These are phyloP conservation scores for Metridium senile DNA, from an alignment of 92 coral and sea anemone genomes.

Conservation along the genomic window DNA sequence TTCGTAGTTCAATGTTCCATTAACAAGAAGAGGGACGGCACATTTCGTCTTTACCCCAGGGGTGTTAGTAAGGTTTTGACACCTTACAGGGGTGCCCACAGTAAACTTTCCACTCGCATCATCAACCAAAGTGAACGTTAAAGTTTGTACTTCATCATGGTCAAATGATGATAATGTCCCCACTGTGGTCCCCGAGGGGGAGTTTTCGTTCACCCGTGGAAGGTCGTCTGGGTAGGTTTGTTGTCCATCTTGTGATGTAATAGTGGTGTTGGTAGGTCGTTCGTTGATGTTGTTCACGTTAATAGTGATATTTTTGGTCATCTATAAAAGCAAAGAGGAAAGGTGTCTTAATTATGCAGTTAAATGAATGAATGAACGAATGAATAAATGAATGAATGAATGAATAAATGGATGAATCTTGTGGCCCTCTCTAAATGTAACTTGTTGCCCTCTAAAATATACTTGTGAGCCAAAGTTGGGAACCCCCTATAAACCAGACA, in stretches of 20 bases:
- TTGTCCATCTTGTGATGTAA: conserved; percentile 71
- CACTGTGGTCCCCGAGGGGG: conserved; percentile 61
- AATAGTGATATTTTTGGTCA: conserved; percentile 72
- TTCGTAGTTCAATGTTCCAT: conserved; percentile 74
- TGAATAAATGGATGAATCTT: too few relatives aligned
- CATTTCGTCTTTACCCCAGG: conserved; percentile 77
- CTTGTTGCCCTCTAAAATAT: too few relatives aligned
- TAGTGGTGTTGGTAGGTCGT: conserved; percentile 83
- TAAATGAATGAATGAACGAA: too few relatives aligned
- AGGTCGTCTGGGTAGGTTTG: conserved; percentile 73
- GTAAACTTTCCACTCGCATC: conserved; percentile 75
- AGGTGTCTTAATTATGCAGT: too few relatives aligned
- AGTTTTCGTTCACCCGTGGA: conserved; percentile 76
- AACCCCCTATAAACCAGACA: too few relatives aligned
- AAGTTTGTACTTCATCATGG: conserved; percentile 81
- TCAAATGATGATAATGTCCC: conserved; percentile 89
- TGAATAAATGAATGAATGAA: too few relatives aligned
- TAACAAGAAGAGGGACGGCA: conserved; percentile 59
- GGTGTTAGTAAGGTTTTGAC: conserved; percentile 65
- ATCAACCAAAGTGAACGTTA: conserved; percentile 65
- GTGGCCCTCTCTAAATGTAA: too few relatives aligned
- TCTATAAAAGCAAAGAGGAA: conserved; percentile 46
- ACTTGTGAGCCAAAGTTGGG: too few relatives aligned
- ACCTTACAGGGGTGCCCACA: conserved; percentile 51
- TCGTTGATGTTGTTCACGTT: conserved; percentile 84